Evolutionary conservation across 2,797 vertebrate genomes (phyloP).

Genomic region (Aerospiza tachiro): DNA sequence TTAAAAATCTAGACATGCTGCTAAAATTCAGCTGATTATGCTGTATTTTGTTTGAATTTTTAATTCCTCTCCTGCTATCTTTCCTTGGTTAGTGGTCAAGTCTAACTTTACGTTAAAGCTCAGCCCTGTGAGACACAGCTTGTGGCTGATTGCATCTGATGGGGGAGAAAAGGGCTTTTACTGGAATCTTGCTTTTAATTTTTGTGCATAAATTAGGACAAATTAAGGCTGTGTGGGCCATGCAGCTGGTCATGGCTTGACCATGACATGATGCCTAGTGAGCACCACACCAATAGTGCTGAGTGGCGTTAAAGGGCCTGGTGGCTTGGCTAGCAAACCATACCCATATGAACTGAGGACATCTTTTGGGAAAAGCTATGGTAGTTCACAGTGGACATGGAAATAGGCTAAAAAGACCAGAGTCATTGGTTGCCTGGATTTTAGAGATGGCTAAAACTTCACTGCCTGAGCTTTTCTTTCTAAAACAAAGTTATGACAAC

Average conservation of each 20-base stretch:
- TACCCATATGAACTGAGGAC: not conserved
- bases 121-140: not conserved
- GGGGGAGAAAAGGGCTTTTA: not conserved
- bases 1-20: not conserved
- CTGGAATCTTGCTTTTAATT: not conserved
- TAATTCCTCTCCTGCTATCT: slow-evolving; percentile 6
- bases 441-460: not conserved
- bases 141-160: slow-evolving; percentile 27
- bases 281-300: not conserved
- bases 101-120: not conserved
- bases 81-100: not conserved
- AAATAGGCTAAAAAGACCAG: not conserved
- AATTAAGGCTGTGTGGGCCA: not conserved
- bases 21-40: not conserved
- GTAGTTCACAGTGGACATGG: not conserved
- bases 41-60: not conserved
- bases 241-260: not conserved
- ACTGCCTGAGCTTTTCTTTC: not conserved
- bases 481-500: not conserved
- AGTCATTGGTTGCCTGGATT: not conserved
- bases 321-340: not conserved
- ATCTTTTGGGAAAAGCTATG: not conserved
- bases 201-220: not conserved
- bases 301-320: not conserved
- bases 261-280: not conserved